Percentiles rank a stretch among this genome's conserved stretches.
Evolutionary conservation across 2,888 invertebrate species (phyloP).

Genomic region (Neuroscelio doddi): DNA sequence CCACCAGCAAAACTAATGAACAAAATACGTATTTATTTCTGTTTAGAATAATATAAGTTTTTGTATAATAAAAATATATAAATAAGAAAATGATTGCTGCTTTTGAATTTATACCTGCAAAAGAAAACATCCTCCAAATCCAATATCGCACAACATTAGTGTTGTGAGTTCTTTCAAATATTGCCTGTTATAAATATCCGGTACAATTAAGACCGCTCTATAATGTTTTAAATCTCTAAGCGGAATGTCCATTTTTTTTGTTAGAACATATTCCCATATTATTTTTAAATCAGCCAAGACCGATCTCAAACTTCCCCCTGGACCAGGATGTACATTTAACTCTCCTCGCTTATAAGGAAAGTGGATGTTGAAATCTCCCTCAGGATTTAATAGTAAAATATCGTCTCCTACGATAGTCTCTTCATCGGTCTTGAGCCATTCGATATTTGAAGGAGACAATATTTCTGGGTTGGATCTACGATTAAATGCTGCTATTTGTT

Average conservation of each 20-base stretch:
- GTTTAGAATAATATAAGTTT: too few relatives aligned
- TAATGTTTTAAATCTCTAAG: conserved; percentile 81
- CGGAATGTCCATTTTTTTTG: conserved; percentile 83
- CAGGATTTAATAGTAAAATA: conserved; percentile 80
- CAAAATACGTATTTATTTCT: too few relatives aligned
- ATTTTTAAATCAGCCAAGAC: conserved; percentile 89
- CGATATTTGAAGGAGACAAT: conserved; percentile 75
- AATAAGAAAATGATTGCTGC: too few relatives aligned
- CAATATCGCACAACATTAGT: conserved; percentile 84
- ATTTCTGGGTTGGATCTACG: conserved; percentile 83
- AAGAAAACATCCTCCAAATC: conserved; percentile 88
- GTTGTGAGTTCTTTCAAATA: conserved; percentile 90
- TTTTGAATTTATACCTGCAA: conserved; percentile 83
- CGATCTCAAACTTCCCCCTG: conserved; percentile 89
- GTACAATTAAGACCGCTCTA: conserved; percentile 89
- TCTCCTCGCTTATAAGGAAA: conserved; percentile 93
- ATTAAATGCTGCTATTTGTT: conserved; percentile 92
- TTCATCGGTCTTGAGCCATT: conserved; percentile 78
- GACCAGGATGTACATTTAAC: conserved; percentile 86
- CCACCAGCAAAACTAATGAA: too few relatives aligned
- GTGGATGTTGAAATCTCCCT: conserved; percentile 86
- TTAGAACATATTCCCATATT: conserved; percentile 90
- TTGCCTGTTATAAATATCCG: conserved; percentile 90
- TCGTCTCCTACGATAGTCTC: conserved; percentile 85
- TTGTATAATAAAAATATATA: too few relatives aligned